These are phyloP conservation scores for Cranoglanis bouderius DNA, from an alignment of 2,113 vertebrate species.

Conservation along the genomic window DNA sequence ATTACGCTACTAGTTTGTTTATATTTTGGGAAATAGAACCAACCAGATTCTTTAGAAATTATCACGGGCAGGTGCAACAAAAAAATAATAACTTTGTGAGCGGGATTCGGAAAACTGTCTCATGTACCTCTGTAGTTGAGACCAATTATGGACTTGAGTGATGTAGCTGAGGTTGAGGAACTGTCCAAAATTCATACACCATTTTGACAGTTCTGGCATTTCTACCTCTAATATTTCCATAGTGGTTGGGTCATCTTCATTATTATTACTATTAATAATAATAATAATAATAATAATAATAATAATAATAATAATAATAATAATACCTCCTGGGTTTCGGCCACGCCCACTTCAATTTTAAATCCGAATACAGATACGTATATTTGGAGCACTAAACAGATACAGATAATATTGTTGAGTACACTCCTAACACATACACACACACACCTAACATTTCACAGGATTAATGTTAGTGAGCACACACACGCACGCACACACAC, in stretches of 20 bases:
- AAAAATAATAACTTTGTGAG: too few species aligned
- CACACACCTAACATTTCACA: background rate
- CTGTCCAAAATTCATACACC: background rate
- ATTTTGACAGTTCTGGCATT: background rate
- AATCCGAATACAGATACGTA: background rate
- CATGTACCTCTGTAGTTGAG: background rate
- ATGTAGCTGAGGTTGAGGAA: background rate
- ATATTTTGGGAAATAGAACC: too few species aligned
- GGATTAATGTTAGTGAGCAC: background rate
- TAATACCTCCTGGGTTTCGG: background rate
- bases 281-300: too few species aligned
- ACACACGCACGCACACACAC: conserved; percentile 7
- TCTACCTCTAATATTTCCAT: background rate
- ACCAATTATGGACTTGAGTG: background rate
- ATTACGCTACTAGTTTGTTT: too few species aligned
- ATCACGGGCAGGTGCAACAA: too few species aligned
- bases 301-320: too few species aligned
- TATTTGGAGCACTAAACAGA: too few species aligned
- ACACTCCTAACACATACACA: background rate
- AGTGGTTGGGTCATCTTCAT: too few species aligned
- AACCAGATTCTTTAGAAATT: too few species aligned
- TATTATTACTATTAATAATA: too few species aligned
- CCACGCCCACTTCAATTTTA: background rate
- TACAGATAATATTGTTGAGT: background rate
- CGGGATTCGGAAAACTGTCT: too few species aligned